Conservation (phyloP, 2,888 invertebrate genomes). For the Sinhomidia bicolor region DNA sequence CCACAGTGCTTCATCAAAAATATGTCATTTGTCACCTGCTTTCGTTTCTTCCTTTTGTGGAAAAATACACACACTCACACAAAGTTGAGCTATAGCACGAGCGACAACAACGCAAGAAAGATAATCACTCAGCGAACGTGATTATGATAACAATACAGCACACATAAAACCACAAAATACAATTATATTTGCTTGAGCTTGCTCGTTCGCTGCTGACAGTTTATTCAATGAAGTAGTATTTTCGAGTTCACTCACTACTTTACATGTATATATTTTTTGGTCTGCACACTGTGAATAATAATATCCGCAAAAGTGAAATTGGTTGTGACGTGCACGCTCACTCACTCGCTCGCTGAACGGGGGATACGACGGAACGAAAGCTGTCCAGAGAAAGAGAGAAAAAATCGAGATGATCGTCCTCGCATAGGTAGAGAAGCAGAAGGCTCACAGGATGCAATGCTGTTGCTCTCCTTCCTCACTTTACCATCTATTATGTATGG, state of each 20-base stretch:
- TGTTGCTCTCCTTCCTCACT: background rate
- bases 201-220: background rate
- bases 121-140: conserved; percentile 5
- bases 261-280: background rate
- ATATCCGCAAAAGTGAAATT: conserved; percentile 61
- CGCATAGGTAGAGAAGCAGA: too few species aligned
- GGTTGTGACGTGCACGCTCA: conserved; percentile 17
- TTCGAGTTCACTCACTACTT: background rate
- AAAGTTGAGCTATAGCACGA: conserved; percentile 6
- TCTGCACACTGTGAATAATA: conserved; percentile 49
- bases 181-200: conserved; percentile 6
- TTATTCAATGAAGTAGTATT: background rate
- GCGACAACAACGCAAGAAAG: background rate
- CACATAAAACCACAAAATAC: conserved; percentile 49
- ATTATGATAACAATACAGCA: background rate
- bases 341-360: background rate
- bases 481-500: conserved; percentile 4
- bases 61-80: background rate
- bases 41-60: conserved; percentile 31
- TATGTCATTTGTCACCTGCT: conserved; percentile 66
- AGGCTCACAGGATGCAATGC: conserved; percentile 48
- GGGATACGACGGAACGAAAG: background rate
- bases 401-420: conserved; percentile 12
- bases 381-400: conserved; percentile 43
- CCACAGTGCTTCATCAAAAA: conserved; percentile 50